Evolutionary conservation across 2,888 invertebrate genomes (phyloP), one percentile per base, ranked within the genome.

Genomic region (Clitarchus hookeri): DNA sequence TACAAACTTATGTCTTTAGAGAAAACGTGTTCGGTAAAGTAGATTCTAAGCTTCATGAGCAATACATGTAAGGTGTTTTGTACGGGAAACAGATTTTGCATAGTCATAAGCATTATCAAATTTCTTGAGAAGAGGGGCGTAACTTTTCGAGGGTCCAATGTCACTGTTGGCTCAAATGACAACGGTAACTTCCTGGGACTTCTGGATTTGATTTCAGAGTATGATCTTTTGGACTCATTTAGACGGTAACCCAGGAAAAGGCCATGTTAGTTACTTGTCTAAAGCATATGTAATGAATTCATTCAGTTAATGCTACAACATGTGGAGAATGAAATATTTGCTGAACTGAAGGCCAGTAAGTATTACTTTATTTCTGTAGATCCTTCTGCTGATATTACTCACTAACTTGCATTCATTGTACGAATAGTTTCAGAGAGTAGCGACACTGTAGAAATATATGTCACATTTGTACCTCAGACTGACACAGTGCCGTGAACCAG

Each of bases 11-110:
- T 78, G 78, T 78, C 78, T 13, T 19, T 26, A 78, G 78, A 23
- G 78, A 78, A 78, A 78, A 78, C 11, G 8, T n/a, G 11, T 78
- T 26, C 6, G n/a, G 78, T 78, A 78, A 78, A 78, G 78, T 78
- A 78, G 78, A 78, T 78, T 78, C 23, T 78, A 26, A 78, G 78
- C n/a, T n/a, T n/a, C n/a, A n/a, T n/a, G n/a, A n/a, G n/a, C n/a
- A n/a, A n/a, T n/a, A n/a, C n/a, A n/a, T n/a, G n/a, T n/a, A n/a
- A n/a, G n/a, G n/a, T n/a, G n/a, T n/a, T n/a, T n/a, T n/a, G n/a
- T n/a, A n/a, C n/a, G n/a, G n/a, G n/a, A n/a, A n/a, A n/a, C 78
- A 78, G 16, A 78, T 25, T 23, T 78, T 78, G 78, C n/a, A n/a
- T n/a, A 78, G 26, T 78, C 78, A 26, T 78, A 78, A 78, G 6